Percentiles rank a stretch among this genome's conserved stretches.
Conservation (phyloP, 1,140 invertebrate genomes). For the Drosophila tristis region DNA sequence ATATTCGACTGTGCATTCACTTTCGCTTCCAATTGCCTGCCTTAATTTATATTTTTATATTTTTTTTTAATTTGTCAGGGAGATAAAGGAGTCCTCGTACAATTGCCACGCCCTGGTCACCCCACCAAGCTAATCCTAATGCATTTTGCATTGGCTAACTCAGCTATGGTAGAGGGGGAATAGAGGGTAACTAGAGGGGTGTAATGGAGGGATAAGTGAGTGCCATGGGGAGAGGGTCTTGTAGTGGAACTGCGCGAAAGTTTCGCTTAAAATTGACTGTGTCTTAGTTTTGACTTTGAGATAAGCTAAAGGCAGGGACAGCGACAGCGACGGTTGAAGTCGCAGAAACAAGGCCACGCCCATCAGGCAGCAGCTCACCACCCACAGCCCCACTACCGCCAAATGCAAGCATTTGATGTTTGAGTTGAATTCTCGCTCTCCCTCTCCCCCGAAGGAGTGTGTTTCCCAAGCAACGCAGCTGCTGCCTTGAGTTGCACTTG, state of each 20-base stretch:
- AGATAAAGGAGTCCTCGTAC: slow-evolving; percentile 5
- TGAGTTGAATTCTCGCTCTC: slow-evolving; percentile 47
- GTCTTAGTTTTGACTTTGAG: slow-evolving; percentile 65
- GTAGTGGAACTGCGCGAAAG: slow-evolving; percentile 21
- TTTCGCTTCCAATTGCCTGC: too few relatives aligned
- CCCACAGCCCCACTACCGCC: neutral
- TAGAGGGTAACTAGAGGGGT: neutral
- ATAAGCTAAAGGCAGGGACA: slow-evolving; percentile 7
- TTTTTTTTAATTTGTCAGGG: slow-evolving; percentile 44
- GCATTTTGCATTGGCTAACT: slow-evolving; percentile 64
- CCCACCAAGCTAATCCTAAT: slow-evolving; percentile 54
- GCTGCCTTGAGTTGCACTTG: slow-evolving; percentile 38
- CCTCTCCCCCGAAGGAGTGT: neutral
- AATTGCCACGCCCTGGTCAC: slow-evolving; percentile 12
- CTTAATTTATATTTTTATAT: slow-evolving; percentile 54
- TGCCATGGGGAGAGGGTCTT: slow-evolving; percentile 18
- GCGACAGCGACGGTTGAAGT: slow-evolving; percentile 10
- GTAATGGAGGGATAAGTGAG: slow-evolving; percentile 16
- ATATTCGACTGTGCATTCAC: too few relatives aligned
- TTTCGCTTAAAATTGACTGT: slow-evolving; percentile 59
- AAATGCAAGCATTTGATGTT: slow-evolving; percentile 47
- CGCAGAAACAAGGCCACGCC: slow-evolving; percentile 38
- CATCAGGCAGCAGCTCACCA: slow-evolving; percentile 8
- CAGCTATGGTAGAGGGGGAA: slow-evolving; percentile 1
- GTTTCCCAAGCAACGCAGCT: slow-evolving; percentile 15